Evolutionary conservation across 1,140 invertebrate species (phyloP).

Genomic region (Sitobion miscanthi): DNA sequence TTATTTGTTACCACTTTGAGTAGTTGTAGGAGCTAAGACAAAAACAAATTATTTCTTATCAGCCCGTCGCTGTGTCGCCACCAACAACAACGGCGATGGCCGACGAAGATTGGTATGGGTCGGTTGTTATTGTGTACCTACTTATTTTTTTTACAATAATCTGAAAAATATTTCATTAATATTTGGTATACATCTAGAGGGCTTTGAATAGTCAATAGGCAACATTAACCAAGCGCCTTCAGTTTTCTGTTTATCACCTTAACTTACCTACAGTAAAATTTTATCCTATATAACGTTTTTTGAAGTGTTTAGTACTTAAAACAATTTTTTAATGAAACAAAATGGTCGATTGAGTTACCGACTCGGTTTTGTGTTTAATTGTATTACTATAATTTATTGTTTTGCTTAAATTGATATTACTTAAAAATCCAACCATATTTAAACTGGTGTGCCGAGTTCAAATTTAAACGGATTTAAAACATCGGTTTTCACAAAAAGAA

Average conservation of each 20-base stretch:
- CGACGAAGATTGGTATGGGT: neutral
- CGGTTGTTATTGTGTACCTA: neutral
- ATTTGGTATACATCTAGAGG: neutral
- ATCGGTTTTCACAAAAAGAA: neutral
- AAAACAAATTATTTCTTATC: neutral
- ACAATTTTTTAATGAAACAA: neutral
- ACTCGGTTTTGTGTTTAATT: neutral
- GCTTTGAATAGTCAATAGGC: neutral
- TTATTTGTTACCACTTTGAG: neutral
- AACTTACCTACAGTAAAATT: neutral
- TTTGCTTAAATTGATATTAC: neutral
- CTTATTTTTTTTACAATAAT: neutral
- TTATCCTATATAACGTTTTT: no score
- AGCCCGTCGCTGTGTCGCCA: neutral
- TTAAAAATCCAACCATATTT: neutral
- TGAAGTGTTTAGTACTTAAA: no score
- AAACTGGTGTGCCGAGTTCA: neutral
- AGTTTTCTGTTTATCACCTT: neutral
- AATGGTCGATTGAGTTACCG: neutral
- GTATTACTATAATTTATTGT: neutral
- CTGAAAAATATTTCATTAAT: neutral
- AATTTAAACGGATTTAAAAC: neutral
- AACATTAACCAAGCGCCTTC: neutral
- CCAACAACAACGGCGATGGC: neutral
- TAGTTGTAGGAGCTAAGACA: neutral